Percentiles rank a stretch among this genome's conserved stretches.
Evolutionary conservation across 2,113 vertebrate genomes (phyloP).

Genomic region (Calypte anna): DNA sequence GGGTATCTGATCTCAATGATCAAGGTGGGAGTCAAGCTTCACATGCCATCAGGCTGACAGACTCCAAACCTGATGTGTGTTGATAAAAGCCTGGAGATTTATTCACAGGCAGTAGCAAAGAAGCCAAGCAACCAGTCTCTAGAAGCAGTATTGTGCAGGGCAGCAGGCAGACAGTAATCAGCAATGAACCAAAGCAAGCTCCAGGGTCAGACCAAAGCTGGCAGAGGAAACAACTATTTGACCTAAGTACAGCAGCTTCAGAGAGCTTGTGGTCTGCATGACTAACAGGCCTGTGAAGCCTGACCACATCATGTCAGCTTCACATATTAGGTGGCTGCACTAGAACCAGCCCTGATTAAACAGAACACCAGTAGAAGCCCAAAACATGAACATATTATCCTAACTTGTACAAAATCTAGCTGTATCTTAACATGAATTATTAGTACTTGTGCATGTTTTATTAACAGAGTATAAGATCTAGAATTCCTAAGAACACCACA

Average conservation of each 20-base stretch:
- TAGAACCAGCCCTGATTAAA: slow-evolving; percentile 25
- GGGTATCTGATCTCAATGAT: not conserved
- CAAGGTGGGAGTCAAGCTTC: not conserved
- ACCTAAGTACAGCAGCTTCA: not conserved
- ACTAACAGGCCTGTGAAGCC: not conserved
- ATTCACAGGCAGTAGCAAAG: rapidly evolving
- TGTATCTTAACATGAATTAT: slow-evolving; percentile 50
- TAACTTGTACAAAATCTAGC: slow-evolving; percentile 69
- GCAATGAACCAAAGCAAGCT: not conserved
- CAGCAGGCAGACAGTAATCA: not conserved
- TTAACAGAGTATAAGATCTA: slow-evolving; percentile 68
- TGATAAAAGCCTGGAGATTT: not conserved
- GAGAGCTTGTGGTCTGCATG: rapidly evolving
- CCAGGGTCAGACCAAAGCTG: not conserved
- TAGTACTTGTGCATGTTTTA: slow-evolving; percentile 70
- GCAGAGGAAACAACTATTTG: not conserved
- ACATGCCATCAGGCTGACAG: not conserved
- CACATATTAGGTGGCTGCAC: not conserved
- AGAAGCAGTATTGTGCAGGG: rapidly evolving
- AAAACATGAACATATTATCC: slow-evolving; percentile 44
- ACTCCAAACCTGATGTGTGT: rapidly evolving
- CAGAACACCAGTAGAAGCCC: slow-evolving; percentile 37
- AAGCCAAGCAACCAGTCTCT: not conserved
- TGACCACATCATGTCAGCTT: not conserved
- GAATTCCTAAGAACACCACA: slow-evolving; percentile 60